Percentiles rank a stretch among this genome's conserved stretches.
These are phyloP conservation scores for Muschampia plurimacula DNA, from an alignment of 2,888 invertebrate genomes.

Conservation along the genomic window DNA sequence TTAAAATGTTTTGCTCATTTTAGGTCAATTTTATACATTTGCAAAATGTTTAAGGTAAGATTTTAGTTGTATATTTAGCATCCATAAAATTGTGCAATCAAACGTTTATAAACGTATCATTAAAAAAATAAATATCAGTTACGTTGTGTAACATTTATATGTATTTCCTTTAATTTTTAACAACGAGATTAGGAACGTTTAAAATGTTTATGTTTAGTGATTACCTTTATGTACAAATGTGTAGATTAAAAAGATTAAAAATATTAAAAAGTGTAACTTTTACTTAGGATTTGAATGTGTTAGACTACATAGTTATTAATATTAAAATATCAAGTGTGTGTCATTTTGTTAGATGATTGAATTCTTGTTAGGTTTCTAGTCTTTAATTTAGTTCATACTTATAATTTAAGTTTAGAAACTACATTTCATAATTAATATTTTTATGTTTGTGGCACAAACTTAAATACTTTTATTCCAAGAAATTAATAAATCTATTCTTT, in stretches of 20 bases:
- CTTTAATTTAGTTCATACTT: slow-evolving; percentile 25
- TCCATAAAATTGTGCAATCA: too few species aligned
- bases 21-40: background rate
- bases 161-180: background rate
- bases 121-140: background rate
- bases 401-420: slow-evolving; percentile 19
- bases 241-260: background rate
- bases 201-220: slow-evolving; percentile 8
- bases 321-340: slow-evolving; percentile 22
- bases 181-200: background rate
- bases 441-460: slow-evolving; percentile 17
- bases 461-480: background rate
- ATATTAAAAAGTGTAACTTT: background rate
- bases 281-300: slow-evolving; percentile 17
- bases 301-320: slow-evolving; percentile 23
- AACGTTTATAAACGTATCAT: background rate
- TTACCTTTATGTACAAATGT: slow-evolving; percentile 28
- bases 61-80: too few species aligned
- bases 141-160: too few species aligned
- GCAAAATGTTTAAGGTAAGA: too few species aligned
- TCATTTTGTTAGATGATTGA: slow-evolving; percentile 12
- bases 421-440: background rate
- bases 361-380: slow-evolving; percentile 32
- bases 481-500: background rate
- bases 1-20: background rate